These are phyloP conservation scores for Dipodomys merriami DNA, from an alignment of 2,113 vertebrate species.

Conservation along the genomic window DNA sequence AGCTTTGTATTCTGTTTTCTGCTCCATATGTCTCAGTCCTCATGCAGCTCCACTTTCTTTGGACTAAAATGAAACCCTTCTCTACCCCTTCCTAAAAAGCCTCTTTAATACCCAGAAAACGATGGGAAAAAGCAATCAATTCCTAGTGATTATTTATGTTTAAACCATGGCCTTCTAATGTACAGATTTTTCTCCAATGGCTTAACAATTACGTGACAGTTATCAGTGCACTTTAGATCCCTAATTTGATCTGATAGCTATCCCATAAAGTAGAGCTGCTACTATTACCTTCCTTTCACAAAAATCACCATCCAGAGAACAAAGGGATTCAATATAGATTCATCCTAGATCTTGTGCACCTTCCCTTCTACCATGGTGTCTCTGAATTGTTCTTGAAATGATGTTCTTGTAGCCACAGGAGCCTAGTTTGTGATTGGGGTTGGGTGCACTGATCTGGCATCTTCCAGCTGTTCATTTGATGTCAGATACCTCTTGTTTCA, in stretches of 20 bases:
- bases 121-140: neutral
- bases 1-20: neutral
- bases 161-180: neutral
- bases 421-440: neutral
- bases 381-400: conserved; percentile 25
- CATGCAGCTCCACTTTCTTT: neutral
- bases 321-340: conserved; percentile 34
- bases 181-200: conserved; percentile 8
- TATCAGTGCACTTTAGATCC: neutral
- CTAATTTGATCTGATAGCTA: neutral
- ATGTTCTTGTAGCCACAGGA: neutral
- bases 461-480: conserved; percentile 22
- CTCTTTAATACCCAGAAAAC: neutral
- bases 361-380: neutral
- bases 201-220: neutral
- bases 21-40: neutral
- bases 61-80: neutral
- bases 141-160: neutral
- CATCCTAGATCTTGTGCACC: neutral
- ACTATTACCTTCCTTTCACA: conserved; percentile 28
- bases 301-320: neutral
- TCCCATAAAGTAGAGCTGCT: neutral
- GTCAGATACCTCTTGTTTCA: conserved; percentile 14
- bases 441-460: neutral
- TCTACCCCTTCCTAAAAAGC: neutral